Evolutionary conservation across 1,140 invertebrate genomes (phyloP).

Genomic region (Penaeus indicus): DNA sequence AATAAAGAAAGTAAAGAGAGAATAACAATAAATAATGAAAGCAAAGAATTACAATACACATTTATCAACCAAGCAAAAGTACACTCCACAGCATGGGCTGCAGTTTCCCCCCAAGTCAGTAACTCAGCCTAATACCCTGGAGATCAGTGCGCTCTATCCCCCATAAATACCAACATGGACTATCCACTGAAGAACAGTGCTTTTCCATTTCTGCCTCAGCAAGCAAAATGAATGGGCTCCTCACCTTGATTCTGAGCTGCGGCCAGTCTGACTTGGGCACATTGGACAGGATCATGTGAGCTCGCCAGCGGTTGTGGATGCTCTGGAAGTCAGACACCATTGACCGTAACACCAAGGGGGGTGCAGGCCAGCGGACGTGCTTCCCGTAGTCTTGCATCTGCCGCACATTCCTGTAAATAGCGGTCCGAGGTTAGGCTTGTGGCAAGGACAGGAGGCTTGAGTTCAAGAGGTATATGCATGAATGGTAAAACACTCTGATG

Average conservation of each 20-base stretch:
- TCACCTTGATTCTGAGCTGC: slow-evolving; percentile 82
- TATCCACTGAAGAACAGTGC: no score
- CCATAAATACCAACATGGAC: no score
- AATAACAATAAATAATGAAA: not conserved
- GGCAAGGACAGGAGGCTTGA: no score
- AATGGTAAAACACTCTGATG: no score
- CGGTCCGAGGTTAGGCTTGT: no score
- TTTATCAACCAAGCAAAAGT: no score
- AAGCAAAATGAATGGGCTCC: slow-evolving; percentile 66
- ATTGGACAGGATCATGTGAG: slow-evolving; percentile 85
- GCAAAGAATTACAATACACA: not conserved
- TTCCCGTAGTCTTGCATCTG: slow-evolving; percentile 82
- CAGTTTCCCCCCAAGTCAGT: no score
- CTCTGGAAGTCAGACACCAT: slow-evolving; percentile 76
- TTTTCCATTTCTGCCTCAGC: not conserved
- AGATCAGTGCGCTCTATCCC: no score
- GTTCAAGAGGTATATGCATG: no score
- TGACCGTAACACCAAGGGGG: slow-evolving; percentile 78
- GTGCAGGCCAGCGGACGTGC: slow-evolving; percentile 83
- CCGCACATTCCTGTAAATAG: slow-evolving; percentile 70
- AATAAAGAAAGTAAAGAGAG: not conserved
- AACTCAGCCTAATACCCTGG: no score
- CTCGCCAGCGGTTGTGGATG: slow-evolving; percentile 86
- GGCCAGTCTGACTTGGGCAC: slow-evolving; percentile 89
- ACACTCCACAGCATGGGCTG: no score